Evolutionary conservation across 2,797 vertebrate species (phyloP).

Genomic region (Benthosema pterotum): DNA sequence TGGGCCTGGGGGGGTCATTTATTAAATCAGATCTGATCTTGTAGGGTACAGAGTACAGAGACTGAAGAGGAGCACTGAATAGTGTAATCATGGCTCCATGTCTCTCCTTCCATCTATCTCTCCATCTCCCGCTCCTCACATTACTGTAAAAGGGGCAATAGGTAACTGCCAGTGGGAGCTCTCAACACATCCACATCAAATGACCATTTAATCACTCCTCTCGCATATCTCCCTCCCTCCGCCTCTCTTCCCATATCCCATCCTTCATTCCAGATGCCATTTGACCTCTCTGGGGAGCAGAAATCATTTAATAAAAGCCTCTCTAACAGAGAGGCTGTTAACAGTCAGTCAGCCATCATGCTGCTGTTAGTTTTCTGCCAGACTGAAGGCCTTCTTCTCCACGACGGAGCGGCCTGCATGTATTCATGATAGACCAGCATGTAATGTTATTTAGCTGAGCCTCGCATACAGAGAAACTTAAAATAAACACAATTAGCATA

Average conservation of each 20-base stretch:
- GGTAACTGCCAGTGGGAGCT: slow-evolving; percentile 67
- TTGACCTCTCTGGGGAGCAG: slow-evolving; percentile 59
- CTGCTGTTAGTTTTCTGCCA: no score
- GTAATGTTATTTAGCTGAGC: no score
- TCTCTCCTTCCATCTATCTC: neutral
- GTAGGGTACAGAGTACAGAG: no score
- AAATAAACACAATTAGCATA: slow-evolving; percentile 1
- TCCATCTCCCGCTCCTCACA: slow-evolving; percentile 31
- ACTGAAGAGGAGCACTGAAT: no score
- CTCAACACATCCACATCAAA: slow-evolving; percentile 71
- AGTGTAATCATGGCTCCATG: no score
- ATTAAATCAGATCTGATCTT: no score
- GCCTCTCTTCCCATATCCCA: slow-evolving; percentile 17
- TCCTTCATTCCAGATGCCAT: slow-evolving; percentile 57
- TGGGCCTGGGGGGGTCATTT: no score
- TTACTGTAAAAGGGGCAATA: slow-evolving; percentile 59
- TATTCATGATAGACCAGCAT: no score
- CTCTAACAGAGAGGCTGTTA: slow-evolving; percentile 49
- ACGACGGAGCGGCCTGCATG: no score
- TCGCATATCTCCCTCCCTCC: slow-evolving; percentile 29
- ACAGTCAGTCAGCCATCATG: no score
- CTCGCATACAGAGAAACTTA: no score
- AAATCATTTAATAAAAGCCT: slow-evolving; percentile 71
- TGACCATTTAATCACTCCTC: slow-evolving; percentile 66
- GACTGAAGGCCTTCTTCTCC: no score